Evolutionary conservation across 2,113 vertebrate genomes (phyloP).

Genomic region (Maccullochella peelii): DNA sequence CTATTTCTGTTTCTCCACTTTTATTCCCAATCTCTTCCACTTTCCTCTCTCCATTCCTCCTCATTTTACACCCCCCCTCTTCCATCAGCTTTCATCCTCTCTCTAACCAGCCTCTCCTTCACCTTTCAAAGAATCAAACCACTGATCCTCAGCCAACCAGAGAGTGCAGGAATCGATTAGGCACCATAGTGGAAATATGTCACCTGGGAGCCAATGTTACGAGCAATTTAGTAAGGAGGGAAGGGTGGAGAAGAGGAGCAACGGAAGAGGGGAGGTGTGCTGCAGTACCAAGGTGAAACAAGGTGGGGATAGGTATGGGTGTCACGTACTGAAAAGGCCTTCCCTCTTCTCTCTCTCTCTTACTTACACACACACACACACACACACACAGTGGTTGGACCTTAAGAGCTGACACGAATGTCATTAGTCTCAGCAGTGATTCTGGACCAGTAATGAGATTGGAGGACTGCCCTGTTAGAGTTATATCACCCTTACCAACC

Average conservation of each 20-base stretch:
- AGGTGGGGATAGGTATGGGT: conserved; percentile 83
- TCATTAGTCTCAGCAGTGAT: conserved; percentile 70
- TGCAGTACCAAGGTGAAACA: conserved; percentile 83
- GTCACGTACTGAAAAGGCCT: conserved; percentile 78
- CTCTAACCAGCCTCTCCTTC: conserved; percentile 37
- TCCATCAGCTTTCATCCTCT: background rate
- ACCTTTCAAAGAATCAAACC: conserved; percentile 63
- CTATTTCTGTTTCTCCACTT: conserved; percentile 21
- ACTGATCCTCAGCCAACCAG: conserved; percentile 59
- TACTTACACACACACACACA: background rate
- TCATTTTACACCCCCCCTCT: conserved; percentile 13
- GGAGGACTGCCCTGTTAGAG: conserved; percentile 61
- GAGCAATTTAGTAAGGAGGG: conserved; percentile 62
- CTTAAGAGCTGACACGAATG: conserved; percentile 46
- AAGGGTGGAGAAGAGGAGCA: conserved; percentile 41
- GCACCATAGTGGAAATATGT: conserved; percentile 63
- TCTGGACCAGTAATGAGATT: conserved; percentile 75
- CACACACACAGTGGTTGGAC: conserved; percentile 47
- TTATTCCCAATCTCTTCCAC: background rate
- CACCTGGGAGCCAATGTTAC: conserved; percentile 58
- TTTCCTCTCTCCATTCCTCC: background rate
- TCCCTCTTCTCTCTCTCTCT: conserved; percentile 48
- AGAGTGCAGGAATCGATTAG: conserved; percentile 58
- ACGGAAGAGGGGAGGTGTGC: conserved; percentile 47
- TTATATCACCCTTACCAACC: conserved; percentile 56